Percentiles rank a stretch among this genome's conserved stretches.
phyloP scores from a whole-genome alignment of 2,797 vertebrate genomes.

The Buphagus erythrorhynchus region DNA sequence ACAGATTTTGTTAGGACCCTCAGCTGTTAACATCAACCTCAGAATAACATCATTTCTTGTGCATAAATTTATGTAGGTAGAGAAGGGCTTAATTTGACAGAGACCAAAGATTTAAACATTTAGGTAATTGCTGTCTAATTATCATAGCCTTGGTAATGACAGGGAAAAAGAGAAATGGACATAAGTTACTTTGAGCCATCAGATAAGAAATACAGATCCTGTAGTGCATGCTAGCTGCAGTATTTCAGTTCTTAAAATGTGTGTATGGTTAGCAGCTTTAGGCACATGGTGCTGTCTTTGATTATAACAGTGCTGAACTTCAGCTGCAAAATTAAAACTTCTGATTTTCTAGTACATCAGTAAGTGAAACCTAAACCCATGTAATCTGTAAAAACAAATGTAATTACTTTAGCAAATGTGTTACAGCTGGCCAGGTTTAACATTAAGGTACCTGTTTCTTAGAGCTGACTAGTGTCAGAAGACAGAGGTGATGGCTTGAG shows the following conservation, averaged over 20 bases:
- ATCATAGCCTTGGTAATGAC: not conserved
- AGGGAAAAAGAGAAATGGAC: not conserved
- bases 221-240: not conserved
- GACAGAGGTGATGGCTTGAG: constrained; percentile 3
- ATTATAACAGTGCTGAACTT: constrained; percentile 33
- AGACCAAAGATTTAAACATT: not conserved
- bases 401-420: constrained; percentile 62
- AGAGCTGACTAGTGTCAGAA: not conserved
- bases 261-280: not conserved
- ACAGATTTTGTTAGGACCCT: not conserved
- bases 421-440: constrained; percentile 45
- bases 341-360: constrained; percentile 35
- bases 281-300: constrained; percentile 20
- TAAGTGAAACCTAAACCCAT: constrained; percentile 48
- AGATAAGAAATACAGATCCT: not conserved
- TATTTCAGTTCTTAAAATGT: not conserved
- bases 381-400: constrained; percentile 60
- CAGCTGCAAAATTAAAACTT: constrained; percentile 17
- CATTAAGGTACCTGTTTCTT: constrained; percentile 16
- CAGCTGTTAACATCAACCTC: not conserved
- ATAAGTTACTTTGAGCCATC: not conserved
- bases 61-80: not conserved
- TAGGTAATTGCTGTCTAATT: not conserved
- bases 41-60: not conserved
- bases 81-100: not conserved